Percentiles rank a stretch among this genome's conserved stretches.
phyloP scores from a whole-genome alignment of 2,113 vertebrate species.

The Lepisosteus osseus region DNA sequence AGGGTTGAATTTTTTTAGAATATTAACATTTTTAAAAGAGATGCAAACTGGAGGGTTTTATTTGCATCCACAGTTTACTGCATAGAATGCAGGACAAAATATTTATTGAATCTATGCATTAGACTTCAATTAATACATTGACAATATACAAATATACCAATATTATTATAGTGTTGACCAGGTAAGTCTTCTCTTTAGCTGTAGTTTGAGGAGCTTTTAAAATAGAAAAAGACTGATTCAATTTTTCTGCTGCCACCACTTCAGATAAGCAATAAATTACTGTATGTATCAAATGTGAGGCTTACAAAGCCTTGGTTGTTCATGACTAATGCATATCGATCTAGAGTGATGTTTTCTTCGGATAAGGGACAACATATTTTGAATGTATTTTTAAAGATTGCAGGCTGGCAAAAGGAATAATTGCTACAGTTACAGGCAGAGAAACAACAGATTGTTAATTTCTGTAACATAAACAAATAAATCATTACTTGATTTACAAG shows the following conservation, averaged over 20 bases:
- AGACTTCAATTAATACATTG: too few relatives aligned
- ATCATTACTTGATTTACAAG: too few relatives aligned
- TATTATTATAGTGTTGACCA: background rate
- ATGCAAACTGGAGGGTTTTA: too few relatives aligned
- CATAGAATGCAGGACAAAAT: too few relatives aligned
- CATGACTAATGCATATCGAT: background rate
- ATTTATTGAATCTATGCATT: too few relatives aligned
- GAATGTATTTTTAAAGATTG: background rate
- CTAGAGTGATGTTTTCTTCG: background rate
- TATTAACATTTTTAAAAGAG: too few relatives aligned
- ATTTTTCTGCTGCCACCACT: background rate
- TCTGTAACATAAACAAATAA: too few relatives aligned
- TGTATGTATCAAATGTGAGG: background rate
- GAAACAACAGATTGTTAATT: too few relatives aligned
- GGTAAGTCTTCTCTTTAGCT: background rate
- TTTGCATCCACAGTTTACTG: too few relatives aligned
- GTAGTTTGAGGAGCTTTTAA: background rate
- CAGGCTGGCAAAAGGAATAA: background rate
- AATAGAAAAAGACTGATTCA: background rate
- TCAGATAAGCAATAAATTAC: background rate
- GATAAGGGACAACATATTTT: background rate
- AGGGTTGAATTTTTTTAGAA: too few relatives aligned
- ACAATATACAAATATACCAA: background rate
- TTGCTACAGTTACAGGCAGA: background rate
- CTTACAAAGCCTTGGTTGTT: background rate